A percentile compares a stretch with the other conserved stretches of the same genome.
Conservation (phyloP, 2,113 vertebrate genomes). For the Stomatorhinus ivindoensis region DNA sequence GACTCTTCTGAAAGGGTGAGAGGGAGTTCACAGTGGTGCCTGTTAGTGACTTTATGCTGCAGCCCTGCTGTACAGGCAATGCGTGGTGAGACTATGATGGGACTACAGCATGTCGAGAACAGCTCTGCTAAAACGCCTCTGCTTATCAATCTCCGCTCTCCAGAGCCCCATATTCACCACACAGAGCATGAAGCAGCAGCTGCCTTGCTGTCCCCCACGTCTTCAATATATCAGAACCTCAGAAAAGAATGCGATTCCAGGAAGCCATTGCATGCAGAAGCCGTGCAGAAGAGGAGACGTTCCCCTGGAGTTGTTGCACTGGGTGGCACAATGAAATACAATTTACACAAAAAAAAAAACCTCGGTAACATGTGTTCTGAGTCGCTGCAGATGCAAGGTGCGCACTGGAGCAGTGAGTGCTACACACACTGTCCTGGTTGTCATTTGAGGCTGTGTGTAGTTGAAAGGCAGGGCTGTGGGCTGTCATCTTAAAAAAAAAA, state of each 20-base stretch:
- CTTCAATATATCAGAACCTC: not conserved
- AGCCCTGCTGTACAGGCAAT: not conserved
- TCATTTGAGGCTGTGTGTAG: not conserved
- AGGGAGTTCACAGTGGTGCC: not conserved
- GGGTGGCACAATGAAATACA: not conserved
- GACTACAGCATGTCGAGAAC: conserved; percentile 22
- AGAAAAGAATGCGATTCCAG: not conserved
- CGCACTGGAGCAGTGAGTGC: not conserved
- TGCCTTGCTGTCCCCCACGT: not conserved
- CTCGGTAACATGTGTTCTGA: not conserved
- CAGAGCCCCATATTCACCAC: conserved; percentile 21
- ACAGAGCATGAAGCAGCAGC: conserved; percentile 21
- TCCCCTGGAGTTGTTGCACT: not conserved
- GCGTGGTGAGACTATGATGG: conserved; percentile 17
- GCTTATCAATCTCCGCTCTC: conserved; percentile 1
- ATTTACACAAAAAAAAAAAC: not conserved
- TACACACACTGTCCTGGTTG: not conserved
- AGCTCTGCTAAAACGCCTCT: conserved; percentile 20
- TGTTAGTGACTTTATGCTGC: not conserved
- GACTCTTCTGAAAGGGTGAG: not conserved
- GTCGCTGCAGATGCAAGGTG: not conserved
- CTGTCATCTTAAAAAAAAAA: conserved; percentile 9
- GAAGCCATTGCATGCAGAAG: not conserved
- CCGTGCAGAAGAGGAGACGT: not conserved
- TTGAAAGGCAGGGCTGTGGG: not conserved